Conservation (phyloP, 2,113 vertebrate genomes). For the Zosterops borbonicus region DNA sequence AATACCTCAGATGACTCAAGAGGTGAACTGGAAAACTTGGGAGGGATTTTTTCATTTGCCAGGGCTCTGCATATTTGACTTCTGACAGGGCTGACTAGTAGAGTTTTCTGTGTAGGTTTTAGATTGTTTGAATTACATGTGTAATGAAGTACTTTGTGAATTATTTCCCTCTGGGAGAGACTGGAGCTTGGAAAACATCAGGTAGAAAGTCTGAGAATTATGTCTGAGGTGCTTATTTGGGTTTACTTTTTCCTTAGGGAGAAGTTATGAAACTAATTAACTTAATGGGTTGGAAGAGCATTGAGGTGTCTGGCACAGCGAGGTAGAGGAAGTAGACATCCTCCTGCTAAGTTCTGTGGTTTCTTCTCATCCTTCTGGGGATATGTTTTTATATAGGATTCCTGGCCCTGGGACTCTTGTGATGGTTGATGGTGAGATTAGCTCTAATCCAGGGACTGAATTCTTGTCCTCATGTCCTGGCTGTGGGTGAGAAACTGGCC, state of each 20-base stretch:
- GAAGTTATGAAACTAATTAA: slow-evolving; percentile 23
- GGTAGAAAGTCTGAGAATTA: not conserved
- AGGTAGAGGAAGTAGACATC: not conserved
- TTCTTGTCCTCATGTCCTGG: not conserved
- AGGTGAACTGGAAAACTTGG: not conserved
- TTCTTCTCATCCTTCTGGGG: not conserved
- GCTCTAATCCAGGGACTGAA: not conserved
- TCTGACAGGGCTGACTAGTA: not conserved
- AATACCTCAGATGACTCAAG: not conserved
- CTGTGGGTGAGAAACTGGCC: not conserved
- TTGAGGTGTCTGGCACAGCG: not conserved
- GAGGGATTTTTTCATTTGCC: not conserved
- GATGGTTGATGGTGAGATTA: not conserved
- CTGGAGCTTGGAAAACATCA: slow-evolving; percentile 1
- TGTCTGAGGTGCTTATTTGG: not conserved
- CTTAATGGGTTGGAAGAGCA: not conserved
- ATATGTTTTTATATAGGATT: not conserved
- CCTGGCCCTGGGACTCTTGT: not conserved
- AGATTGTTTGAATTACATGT: not conserved
- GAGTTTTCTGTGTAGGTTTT: not conserved
- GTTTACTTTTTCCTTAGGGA: not conserved
- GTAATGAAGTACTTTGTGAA: slow-evolving; percentile 2
- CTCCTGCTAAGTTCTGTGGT: not conserved
- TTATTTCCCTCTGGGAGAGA: not conserved
- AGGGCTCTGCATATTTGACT: not conserved